Conservation (phyloP, 1,140 invertebrate genomes). For the Drosophila orosa region DNA sequence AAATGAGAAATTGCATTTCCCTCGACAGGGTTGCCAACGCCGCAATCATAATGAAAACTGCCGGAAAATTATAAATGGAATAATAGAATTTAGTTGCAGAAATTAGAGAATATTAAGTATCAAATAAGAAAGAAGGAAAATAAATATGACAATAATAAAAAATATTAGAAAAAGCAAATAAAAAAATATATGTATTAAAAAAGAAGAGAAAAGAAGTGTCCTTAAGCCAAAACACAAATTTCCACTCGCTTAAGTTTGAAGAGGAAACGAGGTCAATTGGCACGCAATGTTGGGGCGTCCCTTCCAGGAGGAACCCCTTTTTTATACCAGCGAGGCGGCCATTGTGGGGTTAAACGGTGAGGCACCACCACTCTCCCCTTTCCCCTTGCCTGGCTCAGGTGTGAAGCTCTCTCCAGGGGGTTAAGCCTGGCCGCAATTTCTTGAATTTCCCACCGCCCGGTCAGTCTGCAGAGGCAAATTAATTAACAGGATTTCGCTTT, state of each 20-base stretch:
- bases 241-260: constrained; percentile 27
- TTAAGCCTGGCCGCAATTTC: neutral
- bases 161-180: no score
- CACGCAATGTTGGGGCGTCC: constrained; percentile 32
- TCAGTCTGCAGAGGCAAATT: constrained; percentile 47
- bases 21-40: constrained; percentile 19
- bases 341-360: constrained; percentile 3
- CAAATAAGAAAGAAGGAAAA: neutral
- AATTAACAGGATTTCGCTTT: constrained; percentile 70
- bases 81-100: no score
- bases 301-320: neutral
- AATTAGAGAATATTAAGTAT: neutral
- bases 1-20: constrained; percentile 57
- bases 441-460: neutral
- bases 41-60: constrained; percentile 36
- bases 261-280: constrained; percentile 55
- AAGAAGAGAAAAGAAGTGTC: neutral
- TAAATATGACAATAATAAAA: neutral
- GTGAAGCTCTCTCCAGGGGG: constrained; percentile 8
- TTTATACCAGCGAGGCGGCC: no score
- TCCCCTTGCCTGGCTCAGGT: constrained; percentile 2
- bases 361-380: neutral
- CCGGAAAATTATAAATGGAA: constrained; percentile 14
- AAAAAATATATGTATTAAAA: neutral
- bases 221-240: constrained; percentile 5